Evolutionary conservation across 2,888 invertebrate species (phyloP), one percentile per base, ranked within the genome.

Genomic region (Ectemnius continuus): DNA sequence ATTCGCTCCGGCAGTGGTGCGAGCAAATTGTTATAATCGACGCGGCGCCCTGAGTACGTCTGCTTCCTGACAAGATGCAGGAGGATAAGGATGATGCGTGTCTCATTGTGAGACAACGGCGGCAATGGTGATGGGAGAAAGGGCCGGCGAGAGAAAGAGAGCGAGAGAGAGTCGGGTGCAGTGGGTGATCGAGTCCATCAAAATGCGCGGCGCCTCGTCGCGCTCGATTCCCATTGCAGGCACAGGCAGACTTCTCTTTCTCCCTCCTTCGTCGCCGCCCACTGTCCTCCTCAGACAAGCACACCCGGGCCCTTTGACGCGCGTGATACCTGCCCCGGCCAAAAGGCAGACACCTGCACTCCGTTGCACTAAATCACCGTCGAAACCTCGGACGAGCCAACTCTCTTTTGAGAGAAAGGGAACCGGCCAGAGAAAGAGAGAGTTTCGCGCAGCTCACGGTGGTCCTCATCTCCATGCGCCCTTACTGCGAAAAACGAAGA

Each of bases 31-130:
- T 85, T 86, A 86, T 83, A 86, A 85, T 86, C 86, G 83, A 78
- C 86, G 79, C 80, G 78, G 80, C 77, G 77, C 74, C 74, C 78
- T 85, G 82, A 82, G 76, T 84, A 83, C 85, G 79, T 74, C 78
- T 84, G 92, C 92, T 78, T 92, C 92, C 92, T 92, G 92, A 83
- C 92, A 92, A 80, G 92, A 92, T 80, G 92, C 87, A 70, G 87
- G 87, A 76, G 84, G 89, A 88, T 88, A 88, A 88, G 84, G 83
- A 82, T 85, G 88, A 88, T 87, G 82, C 87, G 88, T 87, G 89
- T 88, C 86, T 87, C 88, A 87, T 88, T 87, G 87, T 85, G 73
- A 67, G 58, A 71, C 62, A 70, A 71, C 61, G 69, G 61, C 65
- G 83, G 61, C 69, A 46, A 36, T 36, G 36, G 36, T 16, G 48